Conservation (phyloP, 2,113 vertebrate species). For the Caranx ignobilis region DNA sequence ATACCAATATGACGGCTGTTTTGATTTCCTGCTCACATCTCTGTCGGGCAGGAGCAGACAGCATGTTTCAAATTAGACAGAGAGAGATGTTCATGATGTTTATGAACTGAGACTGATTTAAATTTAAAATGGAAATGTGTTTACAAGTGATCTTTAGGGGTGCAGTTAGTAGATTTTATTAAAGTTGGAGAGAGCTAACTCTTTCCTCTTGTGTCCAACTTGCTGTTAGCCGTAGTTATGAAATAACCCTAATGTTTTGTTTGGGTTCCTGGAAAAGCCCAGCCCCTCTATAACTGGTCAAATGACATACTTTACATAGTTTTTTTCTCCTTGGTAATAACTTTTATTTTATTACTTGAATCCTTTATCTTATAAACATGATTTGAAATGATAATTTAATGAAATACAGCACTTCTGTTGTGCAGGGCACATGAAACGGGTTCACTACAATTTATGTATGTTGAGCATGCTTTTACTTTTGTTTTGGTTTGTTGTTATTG, state of each 20-base stretch:
- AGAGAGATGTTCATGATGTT: background rate
- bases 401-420: background rate
- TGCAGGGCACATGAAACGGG: background rate
- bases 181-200: background rate
- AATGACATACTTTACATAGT: background rate
- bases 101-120: background rate
- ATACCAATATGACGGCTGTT: constrained; percentile 32
- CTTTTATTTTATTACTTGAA: background rate
- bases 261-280: background rate
- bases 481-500: no score
- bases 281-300: background rate
- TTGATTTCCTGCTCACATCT: background rate
- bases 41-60: background rate
- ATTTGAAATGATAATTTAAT: no score
- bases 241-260: background rate
- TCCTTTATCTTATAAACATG: no score
- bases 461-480: no score
- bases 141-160: constrained; percentile 1
- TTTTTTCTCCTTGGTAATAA: background rate
- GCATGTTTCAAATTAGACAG: background rate
- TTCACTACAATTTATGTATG: background rate
- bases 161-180: background rate
- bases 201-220: background rate
- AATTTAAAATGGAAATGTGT: background rate
- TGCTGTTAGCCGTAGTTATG: background rate